Evolutionary conservation across 2,113 vertebrate species (phyloP).

Genomic region (Entosphenus tridentatus): DNA sequence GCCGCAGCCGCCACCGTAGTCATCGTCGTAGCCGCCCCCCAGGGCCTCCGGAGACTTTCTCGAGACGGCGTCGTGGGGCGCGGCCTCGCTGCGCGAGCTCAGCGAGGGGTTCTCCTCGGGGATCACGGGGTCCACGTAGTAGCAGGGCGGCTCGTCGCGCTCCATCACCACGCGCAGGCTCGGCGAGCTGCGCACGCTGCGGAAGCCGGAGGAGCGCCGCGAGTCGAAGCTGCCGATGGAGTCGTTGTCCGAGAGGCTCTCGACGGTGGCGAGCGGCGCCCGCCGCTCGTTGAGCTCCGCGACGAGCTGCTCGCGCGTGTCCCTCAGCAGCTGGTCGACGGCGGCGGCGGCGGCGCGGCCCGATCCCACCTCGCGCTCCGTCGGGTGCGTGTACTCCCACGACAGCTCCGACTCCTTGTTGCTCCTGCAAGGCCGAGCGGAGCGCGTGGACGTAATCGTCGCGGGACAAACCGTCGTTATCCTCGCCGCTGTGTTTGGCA

Average conservation of each 20-base stretch:
- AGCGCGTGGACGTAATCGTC: slow-evolving; percentile 20
- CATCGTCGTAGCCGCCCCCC: neutral
- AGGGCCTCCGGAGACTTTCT: slow-evolving; percentile 41
- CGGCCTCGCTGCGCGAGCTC: slow-evolving; percentile 78
- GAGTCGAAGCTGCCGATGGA: slow-evolving; percentile 91
- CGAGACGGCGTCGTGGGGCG: slow-evolving; percentile 65
- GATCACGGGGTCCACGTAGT: slow-evolving; percentile 68
- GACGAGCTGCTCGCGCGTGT: slow-evolving; percentile 56
- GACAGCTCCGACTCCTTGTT: slow-evolving; percentile 13
- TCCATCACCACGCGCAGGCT: slow-evolving; percentile 65
- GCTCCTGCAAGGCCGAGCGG: slow-evolving; percentile 17
- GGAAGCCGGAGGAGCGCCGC: slow-evolving; percentile 62
- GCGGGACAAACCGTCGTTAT: too few relatives aligned
- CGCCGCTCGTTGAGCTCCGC: slow-evolving; percentile 66
- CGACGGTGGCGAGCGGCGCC: slow-evolving; percentile 84
- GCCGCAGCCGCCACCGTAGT: neutral
- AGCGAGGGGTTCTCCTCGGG: slow-evolving; percentile 90
- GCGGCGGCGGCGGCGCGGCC: slow-evolving; percentile 57
- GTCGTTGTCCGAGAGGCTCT: slow-evolving; percentile 83
- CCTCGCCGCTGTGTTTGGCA: too few relatives aligned
- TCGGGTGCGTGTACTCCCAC: slow-evolving; percentile 17
- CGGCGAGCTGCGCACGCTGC: slow-evolving; percentile 65
- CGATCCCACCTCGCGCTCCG: slow-evolving; percentile 16
- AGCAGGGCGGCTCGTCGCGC: slow-evolving; percentile 37
- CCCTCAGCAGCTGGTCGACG: slow-evolving; percentile 66